Conservation (phyloP, 2,888 invertebrate genomes). For the Frankliniella fusca region DNA sequence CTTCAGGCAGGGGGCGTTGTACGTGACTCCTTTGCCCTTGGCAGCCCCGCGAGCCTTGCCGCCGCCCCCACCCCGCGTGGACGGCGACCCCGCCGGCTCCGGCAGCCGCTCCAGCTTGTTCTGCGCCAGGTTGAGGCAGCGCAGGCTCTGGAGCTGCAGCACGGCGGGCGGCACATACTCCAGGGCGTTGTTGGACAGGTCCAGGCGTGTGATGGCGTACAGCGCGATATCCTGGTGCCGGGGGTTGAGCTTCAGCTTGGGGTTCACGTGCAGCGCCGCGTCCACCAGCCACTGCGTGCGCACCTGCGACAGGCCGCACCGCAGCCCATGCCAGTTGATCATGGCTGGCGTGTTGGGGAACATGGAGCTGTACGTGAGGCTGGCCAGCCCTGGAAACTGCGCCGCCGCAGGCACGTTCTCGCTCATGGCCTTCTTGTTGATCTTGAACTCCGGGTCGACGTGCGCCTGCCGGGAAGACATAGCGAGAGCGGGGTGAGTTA, state of each 20-base stretch:
- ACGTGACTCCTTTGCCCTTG: conserved; percentile 44
- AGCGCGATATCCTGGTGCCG: conserved; percentile 64
- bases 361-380: conserved; percentile 70
- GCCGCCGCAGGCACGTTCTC: conserved; percentile 57
- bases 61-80: not conserved
- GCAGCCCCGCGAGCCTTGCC: conserved; percentile 36
- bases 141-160: conserved; percentile 77
- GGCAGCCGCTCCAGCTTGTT: conserved; percentile 80
- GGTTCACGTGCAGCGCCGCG: conserved; percentile 81
- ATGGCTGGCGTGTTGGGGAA: conserved; percentile 81
- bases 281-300: conserved; percentile 51
- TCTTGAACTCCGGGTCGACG: conserved; percentile 86
- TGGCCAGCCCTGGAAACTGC: conserved; percentile 54
- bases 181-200: conserved; percentile 86
- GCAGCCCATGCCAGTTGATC: conserved; percentile 88
- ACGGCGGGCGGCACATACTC: conserved; percentile 72
- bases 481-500: not conserved
- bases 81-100: conserved; percentile 44
- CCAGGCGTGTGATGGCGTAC: conserved; percentile 89
- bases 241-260: conserved; percentile 67
- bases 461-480: conserved; percentile 57
- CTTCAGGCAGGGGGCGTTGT: conserved; percentile 75
- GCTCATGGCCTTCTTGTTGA: conserved; percentile 81
- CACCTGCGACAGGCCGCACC: conserved; percentile 60
- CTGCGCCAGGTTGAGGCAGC: conserved; percentile 80